Percentiles rank a stretch among this genome's conserved stretches.
Evolutionary conservation across 2,888 invertebrate genomes (phyloP).

Genomic region (Oligia strigilis): DNA sequence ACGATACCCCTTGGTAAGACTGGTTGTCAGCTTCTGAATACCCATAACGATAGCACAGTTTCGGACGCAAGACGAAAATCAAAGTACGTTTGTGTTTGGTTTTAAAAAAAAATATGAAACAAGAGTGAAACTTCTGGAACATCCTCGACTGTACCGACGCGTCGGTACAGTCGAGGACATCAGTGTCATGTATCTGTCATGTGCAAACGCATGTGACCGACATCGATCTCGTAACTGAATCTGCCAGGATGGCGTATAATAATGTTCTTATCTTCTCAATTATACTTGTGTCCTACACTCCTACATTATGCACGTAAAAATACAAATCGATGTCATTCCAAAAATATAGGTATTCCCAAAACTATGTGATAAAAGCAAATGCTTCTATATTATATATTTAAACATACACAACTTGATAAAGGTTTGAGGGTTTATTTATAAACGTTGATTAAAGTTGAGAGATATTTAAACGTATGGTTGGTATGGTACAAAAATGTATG

Average conservation of each 20-base stretch:
- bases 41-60: neutral
- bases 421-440: neutral
- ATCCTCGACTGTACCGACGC: too few species aligned
- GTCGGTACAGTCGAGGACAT: constrained; percentile 39
- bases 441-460: neutral
- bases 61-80: neutral
- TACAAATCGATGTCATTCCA: neutral
- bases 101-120: neutral
- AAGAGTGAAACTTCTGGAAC: constrained; percentile 6
- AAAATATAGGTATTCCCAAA: neutral
- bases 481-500: neutral
- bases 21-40: too few species aligned
- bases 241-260: constrained; percentile 62
- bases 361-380: neutral
- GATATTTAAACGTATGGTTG: neutral
- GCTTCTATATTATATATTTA: too few species aligned
- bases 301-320: neutral
- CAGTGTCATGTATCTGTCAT: constrained; percentile 78
- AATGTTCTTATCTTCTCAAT: constrained; percentile 34
- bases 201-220: constrained; percentile 79
- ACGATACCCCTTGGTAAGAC: neutral
- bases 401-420: neutral
- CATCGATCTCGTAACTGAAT: constrained; percentile 80
- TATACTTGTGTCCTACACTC: constrained; percentile 1
- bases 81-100: neutral